Base-by-base conservation (phyloP, 2,113 vertebrate species). In the Crotalus helleri region DNA sequence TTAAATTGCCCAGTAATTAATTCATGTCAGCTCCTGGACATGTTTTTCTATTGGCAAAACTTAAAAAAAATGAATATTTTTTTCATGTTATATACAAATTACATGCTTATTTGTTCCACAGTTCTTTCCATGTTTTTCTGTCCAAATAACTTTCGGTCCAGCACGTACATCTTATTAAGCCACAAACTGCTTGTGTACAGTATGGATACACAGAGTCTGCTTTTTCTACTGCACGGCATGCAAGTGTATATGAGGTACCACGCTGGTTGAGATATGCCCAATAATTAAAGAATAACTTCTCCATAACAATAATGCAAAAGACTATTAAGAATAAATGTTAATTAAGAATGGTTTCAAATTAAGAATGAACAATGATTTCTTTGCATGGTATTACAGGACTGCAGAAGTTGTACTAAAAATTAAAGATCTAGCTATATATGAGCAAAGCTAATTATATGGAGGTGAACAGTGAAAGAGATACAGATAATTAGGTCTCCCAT, bases 1-100 rank as follows among this genome's bases (percentile, higher is more conserved):
- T 69, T 93, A 0, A 53, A 3, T 93, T 90, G 92, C 91, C 86
- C 81, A 91, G 81, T 69, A 93, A 87, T 51, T 91, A 24, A 91
- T 93, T 93, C 85, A 92, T 91, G 61, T 3, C 26, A 81, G 91
- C 81, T 29, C 57, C 15, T 0, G 44, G 57, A 92, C 29, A 8
- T 90, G 54, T 91, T 33, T 26, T 85, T 69, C 55, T 33, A 10
- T 24, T 87, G 90, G 58, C 74, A 87, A 92, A 7, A 5, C 88
- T 93, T 91, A 89, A 90, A 81, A 90, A 81, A 81, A 39, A 23
- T 7, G 23, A n/a, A 29, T 81, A 29, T 33, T 64, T 23, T 81
- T 39, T 87, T 87, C 88, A 90, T 57, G 74, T 49, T 85, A 33
- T 88, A 61, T 91, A 9, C 51, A 24, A 91, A 53, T 49, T 57